Evolutionary conservation across 1,140 invertebrate species (phyloP), one percentile per base, ranked within the genome.

Genomic region (Mamestra configurata): DNA sequence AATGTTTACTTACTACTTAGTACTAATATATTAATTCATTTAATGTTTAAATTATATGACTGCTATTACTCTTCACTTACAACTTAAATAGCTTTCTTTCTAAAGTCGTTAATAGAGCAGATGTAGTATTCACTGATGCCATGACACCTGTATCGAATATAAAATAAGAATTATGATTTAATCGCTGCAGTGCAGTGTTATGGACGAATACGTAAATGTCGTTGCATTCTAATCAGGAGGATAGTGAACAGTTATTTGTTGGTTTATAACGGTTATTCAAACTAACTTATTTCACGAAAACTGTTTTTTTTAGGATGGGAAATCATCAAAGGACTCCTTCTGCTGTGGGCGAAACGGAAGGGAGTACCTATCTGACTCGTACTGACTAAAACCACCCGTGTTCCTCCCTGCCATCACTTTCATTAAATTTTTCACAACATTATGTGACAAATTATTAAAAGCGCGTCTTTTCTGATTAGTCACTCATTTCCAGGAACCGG

Each of bases 161-260:
- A 64, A 64, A 64, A 35, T 7, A 40, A 31, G 59, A 64, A 64
- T 64, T 64, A 64, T 64, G 59, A 64, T 64, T 64, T 64, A 64
- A 64, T 64, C 59, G 59, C 59, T 35, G 18, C 24, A 27, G 10
- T 35, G 18, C 24, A 27, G 10, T 8, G 24, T 35, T 31, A 35
- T 61, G 8, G 57, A 31, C 57, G 27, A 64, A 64, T 18, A 64
- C 35, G 37, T 11, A 37, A 18, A 37, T 20, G 37, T 37, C 7
- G 15, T 64, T 64, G n/a, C 10, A 64, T 37, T n/a, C 15, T 64
- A 64, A 64, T 31, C 55, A 59, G 55, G 3, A 27, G 24, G 3
- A 13, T 55, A 55, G 15, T 27, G 4, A 59, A 59, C 24, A 27
- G 43, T 49, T 31, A 59, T 31, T 31, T 13, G 31, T 27, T 15